phyloP scores from a whole-genome alignment of 2,113 vertebrate species.

The Circaetus gallicus region DNA sequence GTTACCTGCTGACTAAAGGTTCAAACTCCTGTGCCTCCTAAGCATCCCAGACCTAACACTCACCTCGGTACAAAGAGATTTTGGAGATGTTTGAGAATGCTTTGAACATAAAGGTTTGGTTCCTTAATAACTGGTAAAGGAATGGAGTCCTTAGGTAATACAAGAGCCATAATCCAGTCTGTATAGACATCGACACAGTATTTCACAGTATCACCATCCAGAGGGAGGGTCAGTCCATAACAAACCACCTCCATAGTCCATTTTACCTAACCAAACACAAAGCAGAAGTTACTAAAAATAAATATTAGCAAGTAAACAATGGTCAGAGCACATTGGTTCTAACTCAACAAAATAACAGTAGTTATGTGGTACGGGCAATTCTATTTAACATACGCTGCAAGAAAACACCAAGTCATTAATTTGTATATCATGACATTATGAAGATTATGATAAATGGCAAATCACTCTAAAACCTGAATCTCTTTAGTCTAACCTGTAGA shows the following conservation, averaged over 20 bases:
- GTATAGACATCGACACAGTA: conserved; percentile 96
- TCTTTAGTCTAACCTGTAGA: not conserved
- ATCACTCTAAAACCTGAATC: not conserved
- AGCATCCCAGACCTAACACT: not conserved
- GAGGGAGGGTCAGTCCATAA: conserved; percentile 90
- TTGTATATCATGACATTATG: not conserved
- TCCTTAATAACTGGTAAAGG: conserved; percentile 90
- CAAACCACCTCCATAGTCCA: conserved; percentile 98
- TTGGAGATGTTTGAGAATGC: conserved; percentile 93
- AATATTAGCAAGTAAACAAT: not conserved
- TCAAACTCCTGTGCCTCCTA: not conserved
- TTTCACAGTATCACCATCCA: conserved; percentile 94
- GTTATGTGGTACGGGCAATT: not conserved
- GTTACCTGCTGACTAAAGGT: not conserved
- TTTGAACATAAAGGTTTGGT: conserved; percentile 92
- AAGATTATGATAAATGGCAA: not conserved
- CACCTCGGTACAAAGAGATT: conserved; percentile 96
- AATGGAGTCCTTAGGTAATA: conserved; percentile 89
- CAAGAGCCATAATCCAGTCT: conserved; percentile 96
- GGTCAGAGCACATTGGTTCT: not conserved
- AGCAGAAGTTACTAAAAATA: not conserved
- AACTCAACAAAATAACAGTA: not conserved
- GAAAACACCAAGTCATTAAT: not conserved
- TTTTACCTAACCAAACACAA: conserved; percentile 82
- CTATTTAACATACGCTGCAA: not conserved